phyloP scores from a whole-genome alignment of 2,888 invertebrate species.

The Metalampra italica region DNA sequence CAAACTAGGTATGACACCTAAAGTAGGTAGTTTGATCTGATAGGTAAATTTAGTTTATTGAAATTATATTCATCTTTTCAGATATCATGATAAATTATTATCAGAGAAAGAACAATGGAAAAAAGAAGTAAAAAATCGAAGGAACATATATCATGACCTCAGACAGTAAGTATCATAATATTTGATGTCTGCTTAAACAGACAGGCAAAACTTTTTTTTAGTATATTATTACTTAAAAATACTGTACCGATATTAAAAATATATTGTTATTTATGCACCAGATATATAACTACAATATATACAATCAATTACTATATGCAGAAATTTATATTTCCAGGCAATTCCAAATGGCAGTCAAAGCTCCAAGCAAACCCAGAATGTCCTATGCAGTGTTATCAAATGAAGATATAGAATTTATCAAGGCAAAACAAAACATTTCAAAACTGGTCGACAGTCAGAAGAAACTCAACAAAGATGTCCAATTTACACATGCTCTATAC shows the following conservation, averaged over 20 bases:
- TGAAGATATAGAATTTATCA: conserved; percentile 66
- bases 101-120: conserved; percentile 68
- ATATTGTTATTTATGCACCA: too few species aligned
- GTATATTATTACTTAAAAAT: too few species aligned
- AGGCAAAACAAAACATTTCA: conserved; percentile 54
- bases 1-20: too few species aligned
- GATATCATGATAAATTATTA: conserved; percentile 53
- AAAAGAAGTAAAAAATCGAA: conserved; percentile 52
- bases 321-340: conserved; percentile 41
- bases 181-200: too few species aligned
- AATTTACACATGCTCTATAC: conserved; percentile 42
- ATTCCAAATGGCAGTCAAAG: conserved; percentile 49
- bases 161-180: conserved; percentile 62
- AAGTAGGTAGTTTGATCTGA: too few species aligned
- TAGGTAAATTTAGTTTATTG: too few species aligned
- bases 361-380: conserved; percentile 45
- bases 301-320: too few species aligned
- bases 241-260: too few species aligned
- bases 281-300: too few species aligned
- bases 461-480: conserved; percentile 51
- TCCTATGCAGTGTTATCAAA: conserved; percentile 55
- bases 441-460: conserved; percentile 54
- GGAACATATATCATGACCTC: conserved; percentile 60
- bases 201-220: too few species aligned
- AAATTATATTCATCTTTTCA: conserved; percentile 21